Conservation (phyloP, 2,888 invertebrate genomes). For the Hirtodrosophila alboralis region DNA sequence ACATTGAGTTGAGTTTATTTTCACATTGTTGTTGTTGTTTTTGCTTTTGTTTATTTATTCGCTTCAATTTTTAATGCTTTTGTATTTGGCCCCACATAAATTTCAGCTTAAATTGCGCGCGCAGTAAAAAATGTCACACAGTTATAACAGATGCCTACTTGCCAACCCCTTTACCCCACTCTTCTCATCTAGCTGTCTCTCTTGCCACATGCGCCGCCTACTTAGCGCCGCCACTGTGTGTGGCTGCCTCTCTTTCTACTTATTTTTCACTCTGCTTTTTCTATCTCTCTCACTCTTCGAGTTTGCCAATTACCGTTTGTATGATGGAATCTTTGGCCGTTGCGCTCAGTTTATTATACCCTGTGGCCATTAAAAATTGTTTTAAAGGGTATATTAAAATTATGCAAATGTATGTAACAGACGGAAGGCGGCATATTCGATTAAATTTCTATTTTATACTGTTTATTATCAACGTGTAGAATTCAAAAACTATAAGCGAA, state of each 20-base stretch:
- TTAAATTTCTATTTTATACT: no score
- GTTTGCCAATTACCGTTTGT: constrained; percentile 70
- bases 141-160: constrained; percentile 8
- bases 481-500: no score
- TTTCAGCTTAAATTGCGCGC: constrained; percentile 81
- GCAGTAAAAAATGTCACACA: constrained; percentile 61
- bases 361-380: no score
- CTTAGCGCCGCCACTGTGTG: constrained; percentile 71
- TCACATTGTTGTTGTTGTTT: constrained; percentile 8
- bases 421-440: no score
- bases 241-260: constrained; percentile 44
- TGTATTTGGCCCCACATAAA: constrained; percentile 58
- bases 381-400: no score
- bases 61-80: constrained; percentile 51
- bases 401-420: no score
- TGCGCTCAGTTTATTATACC: constrained; percentile 63
- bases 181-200: not conserved
- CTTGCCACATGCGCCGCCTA: constrained; percentile 60
- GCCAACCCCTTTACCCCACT: constrained; percentile 10
- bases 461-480: no score
- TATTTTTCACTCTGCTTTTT: constrained; percentile 9
- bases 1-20: constrained; percentile 70
- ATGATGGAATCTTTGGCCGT: constrained; percentile 19
- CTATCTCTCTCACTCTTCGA: constrained; percentile 9
- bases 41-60: constrained; percentile 18